Evolutionary conservation across 2,888 invertebrate species (phyloP).

Genomic region (Trichogramma dendrolimi): DNA sequence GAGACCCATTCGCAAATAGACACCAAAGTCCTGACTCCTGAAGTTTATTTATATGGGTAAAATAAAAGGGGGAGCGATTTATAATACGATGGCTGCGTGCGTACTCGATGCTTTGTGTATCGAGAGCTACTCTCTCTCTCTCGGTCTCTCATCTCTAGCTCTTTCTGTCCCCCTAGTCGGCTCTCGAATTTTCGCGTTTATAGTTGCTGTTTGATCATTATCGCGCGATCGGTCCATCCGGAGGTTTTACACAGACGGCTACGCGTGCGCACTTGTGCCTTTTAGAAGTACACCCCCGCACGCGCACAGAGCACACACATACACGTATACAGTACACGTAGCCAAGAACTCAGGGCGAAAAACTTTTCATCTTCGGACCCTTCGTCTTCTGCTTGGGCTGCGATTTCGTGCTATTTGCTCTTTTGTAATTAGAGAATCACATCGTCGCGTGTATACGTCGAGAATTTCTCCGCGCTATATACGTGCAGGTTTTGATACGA

Average conservation of each 20-base stretch:
- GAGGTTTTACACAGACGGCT: too few species aligned
- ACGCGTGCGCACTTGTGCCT: too few species aligned
- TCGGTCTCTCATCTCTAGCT: constrained; percentile 5
- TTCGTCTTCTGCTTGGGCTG: background rate
- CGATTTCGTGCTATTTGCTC: constrained; percentile 13
- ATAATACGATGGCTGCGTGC: too few species aligned
- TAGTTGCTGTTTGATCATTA: background rate
- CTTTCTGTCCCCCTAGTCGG: constrained; percentile 10
- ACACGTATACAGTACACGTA: too few species aligned
- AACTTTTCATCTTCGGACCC: constrained; percentile 2
- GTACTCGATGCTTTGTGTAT: too few species aligned
- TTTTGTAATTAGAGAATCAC: constrained; percentile 18
- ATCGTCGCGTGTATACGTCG: background rate
- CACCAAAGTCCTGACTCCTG: too few species aligned
- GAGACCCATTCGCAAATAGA: too few species aligned
- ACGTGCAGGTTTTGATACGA: constrained; percentile 1
- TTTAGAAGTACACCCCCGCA: too few species aligned
- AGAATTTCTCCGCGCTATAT: background rate
- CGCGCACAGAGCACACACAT: too few species aligned
- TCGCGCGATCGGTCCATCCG: too few species aligned
- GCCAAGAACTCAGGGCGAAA: background rate
- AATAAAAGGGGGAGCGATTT: too few species aligned
- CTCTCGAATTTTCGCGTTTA: constrained; percentile 11
- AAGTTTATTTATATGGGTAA: too few species aligned
- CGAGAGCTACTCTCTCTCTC: constrained; percentile 2